Base-by-base conservation (phyloP, 1,140 invertebrate species). In the Anadara kagoshimensis region DNA sequence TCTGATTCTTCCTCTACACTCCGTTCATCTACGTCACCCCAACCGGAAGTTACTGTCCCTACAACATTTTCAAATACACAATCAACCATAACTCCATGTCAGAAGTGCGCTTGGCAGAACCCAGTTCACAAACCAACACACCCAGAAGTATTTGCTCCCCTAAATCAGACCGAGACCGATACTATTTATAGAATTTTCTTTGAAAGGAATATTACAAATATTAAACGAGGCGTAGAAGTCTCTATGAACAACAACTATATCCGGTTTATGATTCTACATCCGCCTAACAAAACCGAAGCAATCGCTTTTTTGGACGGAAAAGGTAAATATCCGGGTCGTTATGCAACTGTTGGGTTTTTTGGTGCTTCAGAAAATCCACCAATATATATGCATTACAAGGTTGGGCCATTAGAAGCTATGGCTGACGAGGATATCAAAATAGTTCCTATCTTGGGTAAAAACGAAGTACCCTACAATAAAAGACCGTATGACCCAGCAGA, bases 311-410 rank as follows among this genome's bases (percentile, higher is more conserved):
- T 86, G 26, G 81, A 85, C 51, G 53, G 54, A 0, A 65, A 69
- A 11, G 78, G 75, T 2, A 2, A 64, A 11, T 67, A 77, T 59
- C 78, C 83, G 1, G 76, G 72, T 8, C 72, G 85, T n/a, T 73
- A 76, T 41, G 83, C 83, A 5, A 71, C 73, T n/a, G 83, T 80
- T 14, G 59, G 79, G 18, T 66, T 87, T 2, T 73, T 80, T 43
- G 75, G 80, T 20, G 83, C 82, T 8, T 78, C 80, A 26, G 66
- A 51, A 26, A 11, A 44, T 16, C 77, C 70, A 18, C 78, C 81
- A 16, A 66, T 73, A 5, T 72, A 80, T 2, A 82, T 83, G 69
- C 82, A 85, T 53, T 86, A 85, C 57, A 78, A 76, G 29, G 78
- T 85, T 12, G 79, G 78, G 16, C 80, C 82, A 0, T 45, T 85